Base-by-base conservation (phyloP, 1,140 invertebrate genomes). In the Papilio xuthus region DNA sequence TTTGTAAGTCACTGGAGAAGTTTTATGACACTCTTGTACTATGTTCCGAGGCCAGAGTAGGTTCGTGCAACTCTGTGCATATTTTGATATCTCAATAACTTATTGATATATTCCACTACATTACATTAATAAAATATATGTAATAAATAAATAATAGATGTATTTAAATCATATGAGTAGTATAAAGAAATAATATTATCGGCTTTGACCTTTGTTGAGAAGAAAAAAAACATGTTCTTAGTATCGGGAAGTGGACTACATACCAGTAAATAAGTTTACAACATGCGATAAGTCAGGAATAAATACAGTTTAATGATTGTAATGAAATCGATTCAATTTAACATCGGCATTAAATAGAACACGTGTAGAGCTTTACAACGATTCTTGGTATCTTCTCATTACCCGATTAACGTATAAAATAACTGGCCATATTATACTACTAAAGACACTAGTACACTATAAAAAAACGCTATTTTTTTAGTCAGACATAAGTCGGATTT, bases 291-390 rank as follows among this genome's bases (percentile, higher is more conserved):
- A 42, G n/a, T 23, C 20, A 15, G 23, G 20, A 73, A 26, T 15
- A 26, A 44, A 26, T 42, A 13, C 42, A 23, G 4, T 73, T 26
- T 15, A 47, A 26, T 47, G n/a, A 50, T 42, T 42, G 13, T 44
- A 44, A 44, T 26, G 12, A 73, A 73, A 47, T 73, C 71, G 42
- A 53, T 44, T 73, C 42, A 47, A 44, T 73, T 73, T 13, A 23
- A 50, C 20, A 47, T 20, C 20, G 12, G 7, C 23, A 73, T 23
- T 42, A 23, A 26, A 6, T 42, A 7, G 32, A 69, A 37, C 67
- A 13, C 23, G 56, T 15, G 20, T 12, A 0, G 7, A 41, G 2
- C 8, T 44, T 71, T 71, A 37, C 67, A 20, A 70, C n/a, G 37
- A 12, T 44, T 10, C 12, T 44, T 44, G 2, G 12, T 44, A 37